phyloP scores from a whole-genome alignment of 1,140 invertebrate species.

The Phocides pigmalion region DNA sequence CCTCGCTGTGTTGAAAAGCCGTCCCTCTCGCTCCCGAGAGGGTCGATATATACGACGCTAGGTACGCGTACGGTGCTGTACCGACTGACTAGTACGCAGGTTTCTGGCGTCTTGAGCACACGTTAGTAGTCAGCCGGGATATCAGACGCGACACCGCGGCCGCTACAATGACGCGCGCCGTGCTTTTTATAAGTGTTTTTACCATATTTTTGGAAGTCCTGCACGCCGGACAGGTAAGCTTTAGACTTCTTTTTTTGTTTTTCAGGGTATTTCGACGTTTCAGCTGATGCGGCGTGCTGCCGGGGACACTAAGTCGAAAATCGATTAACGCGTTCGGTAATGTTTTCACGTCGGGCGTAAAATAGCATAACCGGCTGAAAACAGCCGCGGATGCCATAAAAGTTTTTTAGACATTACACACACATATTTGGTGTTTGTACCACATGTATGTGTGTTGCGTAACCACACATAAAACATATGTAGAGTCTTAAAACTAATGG shows the following conservation, averaged over 20 bases:
- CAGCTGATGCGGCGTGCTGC: constrained; percentile 40
- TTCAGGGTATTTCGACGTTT: constrained; percentile 37
- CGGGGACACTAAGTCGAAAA: constrained; percentile 70
- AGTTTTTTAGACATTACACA: constrained; percentile 55
- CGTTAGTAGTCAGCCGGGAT: constrained; percentile 62
- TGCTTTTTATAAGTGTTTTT: constrained; percentile 81
- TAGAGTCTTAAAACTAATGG: constrained; percentile 15
- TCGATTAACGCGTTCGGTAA: constrained; percentile 70
- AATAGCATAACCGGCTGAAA: constrained; percentile 68
- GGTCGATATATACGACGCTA: constrained; percentile 81
- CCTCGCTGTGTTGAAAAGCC: constrained; percentile 18
- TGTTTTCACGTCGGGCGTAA: constrained; percentile 72
- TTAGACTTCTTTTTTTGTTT: constrained; percentile 23
- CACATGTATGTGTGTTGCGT: constrained; percentile 50
- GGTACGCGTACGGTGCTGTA: constrained; percentile 76
- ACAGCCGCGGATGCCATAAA: constrained; percentile 64
- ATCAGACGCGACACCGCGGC: constrained; percentile 63
- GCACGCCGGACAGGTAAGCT: constrained; percentile 77
- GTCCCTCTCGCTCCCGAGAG: constrained; percentile 67
- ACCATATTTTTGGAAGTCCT: constrained; percentile 80
- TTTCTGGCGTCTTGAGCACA: constrained; percentile 70
- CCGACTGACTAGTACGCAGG: constrained; percentile 72
- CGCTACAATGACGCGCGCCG: constrained; percentile 80
- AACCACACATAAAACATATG: constrained; percentile 36
- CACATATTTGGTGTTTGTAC: constrained; percentile 44